phyloP scores from a whole-genome alignment of 2,888 invertebrate species.

The Epinotia demarniana region DNA sequence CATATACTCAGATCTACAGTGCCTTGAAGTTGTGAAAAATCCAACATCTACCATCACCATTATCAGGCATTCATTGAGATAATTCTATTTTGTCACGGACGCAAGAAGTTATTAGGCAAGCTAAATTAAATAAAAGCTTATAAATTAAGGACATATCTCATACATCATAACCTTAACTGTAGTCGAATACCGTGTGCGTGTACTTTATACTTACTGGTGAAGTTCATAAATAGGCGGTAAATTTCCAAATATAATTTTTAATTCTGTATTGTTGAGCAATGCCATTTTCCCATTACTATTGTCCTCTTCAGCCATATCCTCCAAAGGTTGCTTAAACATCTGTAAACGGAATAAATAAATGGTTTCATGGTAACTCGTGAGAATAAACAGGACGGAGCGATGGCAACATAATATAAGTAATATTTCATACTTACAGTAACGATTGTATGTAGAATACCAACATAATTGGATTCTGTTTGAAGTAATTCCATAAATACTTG shows the following conservation, averaged over 20 bases:
- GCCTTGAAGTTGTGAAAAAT: too few relatives aligned
- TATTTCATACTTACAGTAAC: constrained; percentile 87
- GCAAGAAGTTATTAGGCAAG: too few relatives aligned
- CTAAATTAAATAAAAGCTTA: too few relatives aligned
- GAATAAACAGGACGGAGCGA: background rate
- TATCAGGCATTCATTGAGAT: too few relatives aligned
- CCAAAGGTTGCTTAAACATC: constrained; percentile 97
- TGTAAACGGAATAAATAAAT: constrained; percentile 66
- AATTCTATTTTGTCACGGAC: too few relatives aligned
- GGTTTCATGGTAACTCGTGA: background rate
- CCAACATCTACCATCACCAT: too few relatives aligned
- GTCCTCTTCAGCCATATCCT: constrained; percentile 92
- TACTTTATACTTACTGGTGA: constrained; percentile 87
- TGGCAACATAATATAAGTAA: background rate
- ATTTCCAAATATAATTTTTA: constrained; percentile 97
- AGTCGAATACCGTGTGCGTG: background rate
- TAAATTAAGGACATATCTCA: background rate
- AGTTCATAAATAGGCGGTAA: constrained; percentile 97
- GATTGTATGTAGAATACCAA: constrained; percentile 96
- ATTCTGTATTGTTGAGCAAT: constrained; percentile 94
- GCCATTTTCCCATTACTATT: constrained; percentile 87
- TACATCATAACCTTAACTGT: background rate
- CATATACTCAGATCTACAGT: too few relatives aligned
- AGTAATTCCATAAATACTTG: constrained; percentile 96
- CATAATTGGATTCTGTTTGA: constrained; percentile 99